Conservation (phyloP, 2,797 vertebrate species). For the Platyrinchus mystaceus region DNA sequence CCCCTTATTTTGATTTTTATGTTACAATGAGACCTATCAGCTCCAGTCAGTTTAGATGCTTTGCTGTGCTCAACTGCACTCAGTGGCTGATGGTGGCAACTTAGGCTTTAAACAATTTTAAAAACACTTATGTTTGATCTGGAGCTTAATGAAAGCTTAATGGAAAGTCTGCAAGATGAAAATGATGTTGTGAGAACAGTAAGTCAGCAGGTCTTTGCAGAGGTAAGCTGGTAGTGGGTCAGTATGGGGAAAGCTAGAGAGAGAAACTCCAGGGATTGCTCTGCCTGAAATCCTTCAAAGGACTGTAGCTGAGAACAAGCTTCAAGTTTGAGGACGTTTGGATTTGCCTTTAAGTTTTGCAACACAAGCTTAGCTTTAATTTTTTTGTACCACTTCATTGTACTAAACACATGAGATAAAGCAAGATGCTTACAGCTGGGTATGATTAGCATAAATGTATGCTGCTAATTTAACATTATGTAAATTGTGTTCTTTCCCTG, state of each 20-base stretch:
- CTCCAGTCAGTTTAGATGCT: neutral
- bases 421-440: neutral
- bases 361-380: neutral
- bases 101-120: neutral
- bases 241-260: neutral
- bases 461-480: neutral
- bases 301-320: neutral
- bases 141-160: neutral
- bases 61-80: neutral
- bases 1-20: neutral
- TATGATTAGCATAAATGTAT: conserved; percentile 10
- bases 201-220: neutral
- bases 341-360: neutral
- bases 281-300: neutral
- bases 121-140: neutral
- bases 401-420: neutral
- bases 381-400: neutral
- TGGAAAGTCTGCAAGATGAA: neutral
- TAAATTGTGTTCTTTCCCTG: neutral
- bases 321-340: neutral
- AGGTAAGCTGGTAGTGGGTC: neutral
- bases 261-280: neutral
- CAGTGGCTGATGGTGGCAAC: neutral
- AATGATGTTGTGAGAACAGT: neutral
- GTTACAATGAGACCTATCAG: neutral